Evolutionary conservation across 2,888 invertebrate genomes (phyloP).

Genomic region (Euclidia mi): DNA sequence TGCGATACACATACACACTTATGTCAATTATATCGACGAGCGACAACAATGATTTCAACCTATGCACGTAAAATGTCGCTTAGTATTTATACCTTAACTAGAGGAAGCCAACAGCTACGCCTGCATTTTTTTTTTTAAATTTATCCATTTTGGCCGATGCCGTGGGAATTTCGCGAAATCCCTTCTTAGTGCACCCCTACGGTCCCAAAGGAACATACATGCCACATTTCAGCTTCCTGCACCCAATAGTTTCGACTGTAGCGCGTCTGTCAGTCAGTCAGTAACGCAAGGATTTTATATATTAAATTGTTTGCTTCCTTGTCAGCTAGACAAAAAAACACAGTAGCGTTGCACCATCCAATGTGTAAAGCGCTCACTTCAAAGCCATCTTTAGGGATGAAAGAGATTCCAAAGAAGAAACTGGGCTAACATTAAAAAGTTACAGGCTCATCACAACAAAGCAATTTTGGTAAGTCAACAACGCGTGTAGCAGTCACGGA

Average conservation of each 20-base stretch:
- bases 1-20: not conserved
- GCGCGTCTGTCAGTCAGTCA: no score
- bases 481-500: slow-evolving; percentile 67
- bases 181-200: no score
- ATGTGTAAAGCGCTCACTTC: slow-evolving; percentile 36
- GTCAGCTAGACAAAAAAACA: slow-evolving; percentile 13
- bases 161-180: no score
- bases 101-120: no score
- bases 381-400: slow-evolving; percentile 48
- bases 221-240: no score
- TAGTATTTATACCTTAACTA: no score
- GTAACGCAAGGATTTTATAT: no score
- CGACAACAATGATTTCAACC: not conserved
- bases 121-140: no score
- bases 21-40: not conserved
- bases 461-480: slow-evolving; percentile 79
- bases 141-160: no score
- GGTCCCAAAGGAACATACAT: no score
- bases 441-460: slow-evolving; percentile 71
- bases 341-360: slow-evolving; percentile 19
- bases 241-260: no score
- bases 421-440: slow-evolving; percentile 66
- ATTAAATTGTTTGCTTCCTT: no score
- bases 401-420: slow-evolving; percentile 62
- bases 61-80: not conserved